These are phyloP conservation scores for Brachypteracias leptosomus DNA, from an alignment of 2,113 vertebrate genomes.

Conservation along the genomic window DNA sequence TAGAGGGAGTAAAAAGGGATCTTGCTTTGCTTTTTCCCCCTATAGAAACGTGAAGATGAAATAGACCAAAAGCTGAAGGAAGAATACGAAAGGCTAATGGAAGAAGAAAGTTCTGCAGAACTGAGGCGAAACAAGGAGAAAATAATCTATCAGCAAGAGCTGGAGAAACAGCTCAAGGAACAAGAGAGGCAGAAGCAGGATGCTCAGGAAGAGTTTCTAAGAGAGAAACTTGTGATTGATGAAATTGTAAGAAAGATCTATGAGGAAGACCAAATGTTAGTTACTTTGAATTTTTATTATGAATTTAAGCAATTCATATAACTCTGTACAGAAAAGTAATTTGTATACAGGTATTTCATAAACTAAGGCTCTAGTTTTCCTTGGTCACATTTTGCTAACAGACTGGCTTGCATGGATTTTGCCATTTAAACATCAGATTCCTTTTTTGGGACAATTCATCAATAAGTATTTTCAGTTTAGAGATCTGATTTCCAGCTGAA, in stretches of 20 bases:
- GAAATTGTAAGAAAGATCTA: constrained; percentile 92
- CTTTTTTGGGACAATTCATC: not conserved
- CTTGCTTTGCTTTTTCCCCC: not conserved
- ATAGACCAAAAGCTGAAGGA: constrained; percentile 76
- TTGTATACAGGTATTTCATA: not conserved
- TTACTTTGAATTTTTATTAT: not conserved
- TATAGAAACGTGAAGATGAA: constrained; percentile 84
- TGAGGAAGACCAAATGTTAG: constrained; percentile 90
- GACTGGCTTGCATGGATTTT: not conserved
- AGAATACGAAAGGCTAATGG: constrained; percentile 63
- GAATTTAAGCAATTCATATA: not conserved
- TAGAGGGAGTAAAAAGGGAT: not conserved
- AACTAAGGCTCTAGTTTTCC: not conserved
- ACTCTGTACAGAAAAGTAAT: not conserved
- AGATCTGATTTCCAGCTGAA: not conserved
- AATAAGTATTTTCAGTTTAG: not conserved
- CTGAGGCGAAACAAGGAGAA: constrained; percentile 72
- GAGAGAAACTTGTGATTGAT: constrained; percentile 91
- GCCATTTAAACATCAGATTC: not conserved
- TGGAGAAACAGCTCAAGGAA: constrained; percentile 88
- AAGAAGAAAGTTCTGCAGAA: constrained; percentile 75
- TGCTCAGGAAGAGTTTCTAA: constrained; percentile 87
- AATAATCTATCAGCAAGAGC: constrained; percentile 77
- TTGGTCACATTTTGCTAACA: not conserved
- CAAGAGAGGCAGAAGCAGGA: constrained; percentile 82